Conservation (phyloP, 2,888 invertebrate species). For the Orthosia incerta region DNA sequence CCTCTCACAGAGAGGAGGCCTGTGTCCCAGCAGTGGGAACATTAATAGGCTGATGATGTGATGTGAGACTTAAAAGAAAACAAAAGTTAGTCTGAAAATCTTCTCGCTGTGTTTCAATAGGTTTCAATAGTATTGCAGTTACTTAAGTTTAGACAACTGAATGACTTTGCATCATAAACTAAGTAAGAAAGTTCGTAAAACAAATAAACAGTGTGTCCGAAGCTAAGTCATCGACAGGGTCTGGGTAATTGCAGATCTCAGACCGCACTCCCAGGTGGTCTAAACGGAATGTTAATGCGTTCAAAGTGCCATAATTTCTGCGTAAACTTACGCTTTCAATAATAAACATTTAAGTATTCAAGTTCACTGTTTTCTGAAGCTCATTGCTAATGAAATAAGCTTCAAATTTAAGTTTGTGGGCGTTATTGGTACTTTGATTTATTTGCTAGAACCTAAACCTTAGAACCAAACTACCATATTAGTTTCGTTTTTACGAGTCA, state of each 20-base stretch:
- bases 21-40: no score
- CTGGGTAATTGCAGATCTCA: conserved; percentile 79
- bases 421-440: conserved; percentile 34
- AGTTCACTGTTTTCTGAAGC: neutral
- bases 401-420: conserved; percentile 27
- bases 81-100: no score
- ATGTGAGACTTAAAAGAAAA: no score
- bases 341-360: conserved; percentile 74
- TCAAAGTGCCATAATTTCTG: conserved; percentile 80
- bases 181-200: conserved; percentile 8
- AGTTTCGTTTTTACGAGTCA: conserved; percentile 19
- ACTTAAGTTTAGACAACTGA: neutral
- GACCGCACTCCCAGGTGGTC: conserved; percentile 82
- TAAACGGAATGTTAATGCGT: conserved; percentile 79
- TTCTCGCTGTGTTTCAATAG: no score
- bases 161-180: neutral
- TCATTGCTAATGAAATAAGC: conserved; percentile 1
- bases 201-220: conserved; percentile 49
- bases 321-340: conserved; percentile 71
- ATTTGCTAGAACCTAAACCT: conserved; percentile 17
- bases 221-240: conserved; percentile 67
- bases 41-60: no score
- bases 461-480: neutral
- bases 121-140: no score
- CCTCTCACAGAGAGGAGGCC: no score